Base-by-base conservation (phyloP, 1,140 invertebrate genomes). In the Drosophila pseudoananassae region DNA sequence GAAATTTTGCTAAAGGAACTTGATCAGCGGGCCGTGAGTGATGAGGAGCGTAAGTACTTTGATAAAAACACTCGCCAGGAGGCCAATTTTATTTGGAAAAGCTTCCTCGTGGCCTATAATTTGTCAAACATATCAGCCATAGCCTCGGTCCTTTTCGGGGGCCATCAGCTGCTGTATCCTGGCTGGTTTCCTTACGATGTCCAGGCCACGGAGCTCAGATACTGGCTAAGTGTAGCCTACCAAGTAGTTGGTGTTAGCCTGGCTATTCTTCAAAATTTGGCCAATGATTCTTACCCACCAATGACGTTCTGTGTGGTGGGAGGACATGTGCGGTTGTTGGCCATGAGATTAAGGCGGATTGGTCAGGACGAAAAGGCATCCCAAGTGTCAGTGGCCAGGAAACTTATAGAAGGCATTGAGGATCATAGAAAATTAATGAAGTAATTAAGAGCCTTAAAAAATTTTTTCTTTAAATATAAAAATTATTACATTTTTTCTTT, bases 181-280 rank as follows among this genome's bases (percentile, higher is more conserved):
- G 80, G 75, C 4, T 83, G 80, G 76, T 79, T 84, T 38, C 80
- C 80, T 0, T 83, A 83, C 51, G 54, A 79, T 51, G 73, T 69
- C 9, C 43, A 73, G 17, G 47, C 58, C 1, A 45, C 58, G 2
- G 54, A 49, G 3, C 29, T 59, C 1, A 31, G 23, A 5, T 84
- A 54, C 33, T 72, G 56, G 56, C 27, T 59, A 0, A 75, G 72
- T 49, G 50, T 84, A 1, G 25, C 8, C 1, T 84, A 83, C 46
- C 80, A 84, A 23, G 58, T 71, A n/a, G 58, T 31, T 0, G 80
- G 79, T 1, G 60, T 78, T 9, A 54, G 47, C 5, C 27, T 76
- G 33, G 50, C 59, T 6, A 76, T 78, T 7, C 4, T 82, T 0
- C 61, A 76, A 38, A 84, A 79, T 33, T 29, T 83, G 12, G 66